Conservation (phyloP, 2,797 vertebrate genomes). For the Danionella dracula region DNA sequence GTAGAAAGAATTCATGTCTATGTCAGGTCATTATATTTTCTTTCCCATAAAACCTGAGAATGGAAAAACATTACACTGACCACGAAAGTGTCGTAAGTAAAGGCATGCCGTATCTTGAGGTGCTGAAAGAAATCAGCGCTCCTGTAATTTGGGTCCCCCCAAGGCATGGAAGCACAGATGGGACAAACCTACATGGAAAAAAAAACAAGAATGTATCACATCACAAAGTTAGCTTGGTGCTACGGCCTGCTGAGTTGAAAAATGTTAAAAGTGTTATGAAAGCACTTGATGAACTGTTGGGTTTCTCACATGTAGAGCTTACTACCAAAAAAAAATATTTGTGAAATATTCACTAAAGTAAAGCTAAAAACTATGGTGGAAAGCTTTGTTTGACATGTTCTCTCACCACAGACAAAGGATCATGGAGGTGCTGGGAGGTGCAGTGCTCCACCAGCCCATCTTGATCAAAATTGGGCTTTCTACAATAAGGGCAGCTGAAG, state of each 20-base stretch:
- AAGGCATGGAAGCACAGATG: conserved; percentile 98
- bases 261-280: too few relatives aligned
- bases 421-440: conserved; percentile 80
- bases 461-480: conserved; percentile 90
- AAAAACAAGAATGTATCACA: too few relatives aligned
- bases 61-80: conserved; percentile 59
- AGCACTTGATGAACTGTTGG: too few relatives aligned
- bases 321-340: too few relatives aligned
- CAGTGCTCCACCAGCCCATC: conserved; percentile 94
- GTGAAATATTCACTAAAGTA: too few relatives aligned
- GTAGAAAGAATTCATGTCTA: too few relatives aligned
- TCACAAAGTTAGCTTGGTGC: too few relatives aligned
- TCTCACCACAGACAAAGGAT: conserved; percentile 87
- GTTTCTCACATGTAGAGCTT: too few relatives aligned
- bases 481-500: conserved; percentile 93
- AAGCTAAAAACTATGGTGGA: too few relatives aligned
- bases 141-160: conserved; percentile 94
- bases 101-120: conserved; percentile 88
- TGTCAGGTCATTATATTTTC: too few relatives aligned
- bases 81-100: conserved; percentile 98
- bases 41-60: background rate
- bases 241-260: too few relatives aligned
- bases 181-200: conserved; percentile 86
- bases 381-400: too few relatives aligned
- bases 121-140: conserved; percentile 97